Evolutionary conservation across 2,888 invertebrate genomes (phyloP).

Genomic region (Podabrus alpinus): DNA sequence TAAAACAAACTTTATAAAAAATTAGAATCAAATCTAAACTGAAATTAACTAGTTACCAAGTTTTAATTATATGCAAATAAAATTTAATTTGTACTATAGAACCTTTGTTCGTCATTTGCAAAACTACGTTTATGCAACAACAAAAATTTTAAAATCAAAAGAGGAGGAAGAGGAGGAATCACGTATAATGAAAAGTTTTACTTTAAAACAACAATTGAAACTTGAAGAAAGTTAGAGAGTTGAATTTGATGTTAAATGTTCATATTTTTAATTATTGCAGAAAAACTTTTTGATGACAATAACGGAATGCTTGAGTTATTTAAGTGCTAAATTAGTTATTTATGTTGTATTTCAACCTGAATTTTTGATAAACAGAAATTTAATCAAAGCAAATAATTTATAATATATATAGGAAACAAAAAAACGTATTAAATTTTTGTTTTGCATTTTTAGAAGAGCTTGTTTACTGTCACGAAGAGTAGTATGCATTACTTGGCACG

Average conservation of each 20-base stretch:
- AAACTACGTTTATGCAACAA: neutral
- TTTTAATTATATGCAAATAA: neutral
- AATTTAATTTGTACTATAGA: neutral
- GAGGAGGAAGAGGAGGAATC: neutral
- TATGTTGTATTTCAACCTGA: neutral
- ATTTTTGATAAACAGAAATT: neutral
- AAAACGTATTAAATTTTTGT: neutral
- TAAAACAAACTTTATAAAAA: neutral
- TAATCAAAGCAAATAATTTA: neutral
- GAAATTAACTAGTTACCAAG: neutral
- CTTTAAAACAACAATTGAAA: neutral
- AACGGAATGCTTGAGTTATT: neutral
- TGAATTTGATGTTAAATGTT: neutral
- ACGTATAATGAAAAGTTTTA: neutral
- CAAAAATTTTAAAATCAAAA: neutral
- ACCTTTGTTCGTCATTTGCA: neutral
- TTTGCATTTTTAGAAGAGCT: neutral
- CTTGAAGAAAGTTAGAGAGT: neutral
- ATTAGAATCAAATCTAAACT: neutral
- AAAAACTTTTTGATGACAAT: neutral
- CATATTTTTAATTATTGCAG: neutral
- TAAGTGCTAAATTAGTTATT: neutral
- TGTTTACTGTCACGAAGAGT: neutral
- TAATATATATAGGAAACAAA: neutral
- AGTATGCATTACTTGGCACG: neutral